phyloP scores from a whole-genome alignment of 2,888 invertebrate species.

The Limnephilus rhombicus region DNA sequence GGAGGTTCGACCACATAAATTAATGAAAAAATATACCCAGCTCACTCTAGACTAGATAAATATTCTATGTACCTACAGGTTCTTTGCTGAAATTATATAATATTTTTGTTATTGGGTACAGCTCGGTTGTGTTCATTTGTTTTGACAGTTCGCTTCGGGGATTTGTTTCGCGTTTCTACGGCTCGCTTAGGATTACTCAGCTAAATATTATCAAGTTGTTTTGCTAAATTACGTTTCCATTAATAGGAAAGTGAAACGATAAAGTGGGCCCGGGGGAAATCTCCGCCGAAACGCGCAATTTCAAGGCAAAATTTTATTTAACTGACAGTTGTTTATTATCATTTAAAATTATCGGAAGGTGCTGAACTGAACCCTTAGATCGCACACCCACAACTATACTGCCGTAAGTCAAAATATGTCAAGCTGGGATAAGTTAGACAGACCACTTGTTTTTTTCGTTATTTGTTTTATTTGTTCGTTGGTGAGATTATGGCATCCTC shows the following conservation, averaged over 20 bases:
- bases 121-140: not conserved
- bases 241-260: slow-evolving; percentile 23
- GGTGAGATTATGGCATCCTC: no score
- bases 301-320: slow-evolving; percentile 10
- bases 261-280: slow-evolving; percentile 17
- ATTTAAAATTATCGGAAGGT: not conserved
- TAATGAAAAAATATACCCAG: not conserved
- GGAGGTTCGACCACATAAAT: not conserved
- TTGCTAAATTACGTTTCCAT: slow-evolving; percentile 43
- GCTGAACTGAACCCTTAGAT: not conserved
- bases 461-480: no score
- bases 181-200: slow-evolving; percentile 33
- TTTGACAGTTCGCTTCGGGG: slow-evolving; percentile 34
- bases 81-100: not conserved
- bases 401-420: not conserved
- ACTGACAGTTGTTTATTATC: not conserved
- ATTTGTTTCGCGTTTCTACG: slow-evolving; percentile 9
- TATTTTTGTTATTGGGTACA: not conserved
- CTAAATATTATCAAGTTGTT: slow-evolving; percentile 45
- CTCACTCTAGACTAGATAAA: not conserved
- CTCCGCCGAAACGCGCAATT: not conserved
- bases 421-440: no score
- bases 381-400: not conserved
- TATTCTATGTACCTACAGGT: no score
- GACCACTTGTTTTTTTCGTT: no score